phyloP scores from a whole-genome alignment of 2,888 invertebrate genomes.

The Tubulanus polymorphus region DNA sequence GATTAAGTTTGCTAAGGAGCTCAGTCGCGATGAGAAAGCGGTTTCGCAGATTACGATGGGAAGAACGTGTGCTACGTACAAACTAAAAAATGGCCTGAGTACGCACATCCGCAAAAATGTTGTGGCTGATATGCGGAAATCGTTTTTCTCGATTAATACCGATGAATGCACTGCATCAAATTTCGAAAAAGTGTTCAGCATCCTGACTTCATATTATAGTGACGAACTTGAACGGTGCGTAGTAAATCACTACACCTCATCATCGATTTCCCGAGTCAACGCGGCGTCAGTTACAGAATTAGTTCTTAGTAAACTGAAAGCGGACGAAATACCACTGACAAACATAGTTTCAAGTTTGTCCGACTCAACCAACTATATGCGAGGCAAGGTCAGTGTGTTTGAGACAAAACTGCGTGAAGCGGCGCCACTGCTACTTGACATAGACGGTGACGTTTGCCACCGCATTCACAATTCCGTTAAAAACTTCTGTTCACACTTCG shows the following conservation, averaged over 20 bases:
- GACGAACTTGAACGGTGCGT: neutral
- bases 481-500: conserved; percentile 12
- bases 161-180: conserved; percentile 21
- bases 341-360: conserved; percentile 3
- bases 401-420: conserved; percentile 1
- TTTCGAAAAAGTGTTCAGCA: conserved; percentile 4
- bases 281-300: conserved; percentile 3
- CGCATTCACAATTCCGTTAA: conserved; percentile 18
- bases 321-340: conserved; percentile 1
- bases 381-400: conserved; percentile 6
- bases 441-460: conserved; percentile 21
- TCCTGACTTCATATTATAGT: neutral
- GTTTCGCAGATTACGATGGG: conserved; percentile 14
- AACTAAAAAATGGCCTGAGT: conserved; percentile 7
- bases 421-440: conserved; percentile 13
- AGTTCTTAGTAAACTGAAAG: conserved; percentile 1
- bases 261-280: neutral
- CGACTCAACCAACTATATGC: conserved; percentile 7
- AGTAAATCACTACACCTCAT: neutral
- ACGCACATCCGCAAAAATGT: conserved; percentile 4
- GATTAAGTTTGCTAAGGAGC: conserved; percentile 16
- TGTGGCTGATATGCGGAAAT: conserved; percentile 3
- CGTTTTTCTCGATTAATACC: conserved; percentile 13
- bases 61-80: conserved; percentile 14
- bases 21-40: conserved; percentile 16